phyloP scores from a whole-genome alignment of 1,140 invertebrate species.

The Drosophila kanapiae region DNA sequence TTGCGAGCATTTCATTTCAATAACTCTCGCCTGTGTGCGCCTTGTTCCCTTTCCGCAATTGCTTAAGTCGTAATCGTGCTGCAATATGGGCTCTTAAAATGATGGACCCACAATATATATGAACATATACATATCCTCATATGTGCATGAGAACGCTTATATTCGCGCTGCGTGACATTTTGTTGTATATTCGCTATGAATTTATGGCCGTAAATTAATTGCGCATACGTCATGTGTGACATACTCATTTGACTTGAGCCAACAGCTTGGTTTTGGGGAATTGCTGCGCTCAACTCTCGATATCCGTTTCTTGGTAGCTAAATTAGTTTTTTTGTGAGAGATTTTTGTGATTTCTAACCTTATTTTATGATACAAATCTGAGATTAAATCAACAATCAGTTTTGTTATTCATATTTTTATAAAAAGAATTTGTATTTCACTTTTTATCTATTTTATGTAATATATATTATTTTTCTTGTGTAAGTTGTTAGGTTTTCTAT shows the following conservation, averaged over 20 bases:
- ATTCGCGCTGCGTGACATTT: conserved; percentile 24
- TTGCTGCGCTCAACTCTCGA: not conserved
- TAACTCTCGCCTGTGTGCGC: conserved; percentile 33
- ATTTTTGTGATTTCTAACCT: not conserved
- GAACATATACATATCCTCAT: conserved; percentile 2
- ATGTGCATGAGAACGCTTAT: conserved; percentile 1
- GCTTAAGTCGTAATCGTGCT: conserved; percentile 72
- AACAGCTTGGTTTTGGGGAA: conserved; percentile 14
- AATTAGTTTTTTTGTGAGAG: not conserved
- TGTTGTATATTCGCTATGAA: conserved; percentile 46
- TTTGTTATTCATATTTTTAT: not conserved
- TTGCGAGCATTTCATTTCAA: conserved; percentile 75
- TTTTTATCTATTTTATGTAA: too few species aligned
- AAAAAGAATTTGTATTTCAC: too few species aligned
- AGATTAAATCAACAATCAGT: not conserved
- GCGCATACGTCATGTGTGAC: conserved; percentile 70
- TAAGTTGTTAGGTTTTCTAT: too few species aligned
- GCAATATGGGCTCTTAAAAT: conserved; percentile 73
- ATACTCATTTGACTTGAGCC: conserved; percentile 49
- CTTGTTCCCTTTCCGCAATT: conserved; percentile 20
- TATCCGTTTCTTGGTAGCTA: not conserved
- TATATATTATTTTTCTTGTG: too few species aligned
- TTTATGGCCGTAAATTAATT: conserved; percentile 76
- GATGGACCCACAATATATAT: conserved; percentile 42
- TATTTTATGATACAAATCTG: not conserved